Percentiles rank a stretch among this genome's conserved stretches.
phyloP scores from a whole-genome alignment of 2,888 invertebrate species.

The Cataglyphis rosenhaueri region DNA sequence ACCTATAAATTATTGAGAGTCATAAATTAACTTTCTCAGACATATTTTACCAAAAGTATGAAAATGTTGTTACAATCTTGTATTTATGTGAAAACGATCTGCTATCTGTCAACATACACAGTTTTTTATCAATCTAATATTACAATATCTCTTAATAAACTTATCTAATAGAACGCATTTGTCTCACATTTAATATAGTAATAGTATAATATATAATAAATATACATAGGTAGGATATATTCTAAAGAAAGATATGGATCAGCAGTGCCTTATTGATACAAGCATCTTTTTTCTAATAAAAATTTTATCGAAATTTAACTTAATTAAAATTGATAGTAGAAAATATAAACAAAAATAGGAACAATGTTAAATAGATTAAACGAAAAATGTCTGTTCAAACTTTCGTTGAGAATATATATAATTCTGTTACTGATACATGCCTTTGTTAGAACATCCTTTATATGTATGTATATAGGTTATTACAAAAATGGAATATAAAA shows the following conservation, averaged over 20 bases:
- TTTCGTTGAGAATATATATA: not conserved
- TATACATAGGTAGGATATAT: slow-evolving; percentile 44
- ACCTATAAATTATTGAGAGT: slow-evolving; percentile 26
- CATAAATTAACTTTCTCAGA: slow-evolving; percentile 18
- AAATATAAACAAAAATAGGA: not conserved
- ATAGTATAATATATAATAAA: slow-evolving; percentile 53
- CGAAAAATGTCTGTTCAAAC: not conserved
- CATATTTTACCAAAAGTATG: slow-evolving; percentile 4
- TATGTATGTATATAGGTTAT: not conserved
- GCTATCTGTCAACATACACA: slow-evolving; percentile 68
- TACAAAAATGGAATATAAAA: slow-evolving; percentile 15
- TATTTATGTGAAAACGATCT: slow-evolving; percentile 29
- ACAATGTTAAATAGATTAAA: not conserved
- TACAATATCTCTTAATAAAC: slow-evolving; percentile 65
- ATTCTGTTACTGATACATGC: slow-evolving; percentile 18
- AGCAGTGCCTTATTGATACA: not conserved
- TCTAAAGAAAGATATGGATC: slow-evolving; percentile 18
- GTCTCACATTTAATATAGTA: slow-evolving; percentile 74
- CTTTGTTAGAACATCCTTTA: slow-evolving; percentile 14
- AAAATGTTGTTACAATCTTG: slow-evolving; percentile 29
- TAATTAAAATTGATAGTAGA: slow-evolving; percentile 1
- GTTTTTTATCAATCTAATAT: slow-evolving; percentile 59
- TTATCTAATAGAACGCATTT: slow-evolving; percentile 71
- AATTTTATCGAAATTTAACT: slow-evolving; percentile 17
- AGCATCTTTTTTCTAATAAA: not conserved